A percentile compares a stretch with the other conserved stretches of the same genome.
phyloP scores from a whole-genome alignment of 2,113 vertebrate species.

The Lampris incognitus region DNA sequence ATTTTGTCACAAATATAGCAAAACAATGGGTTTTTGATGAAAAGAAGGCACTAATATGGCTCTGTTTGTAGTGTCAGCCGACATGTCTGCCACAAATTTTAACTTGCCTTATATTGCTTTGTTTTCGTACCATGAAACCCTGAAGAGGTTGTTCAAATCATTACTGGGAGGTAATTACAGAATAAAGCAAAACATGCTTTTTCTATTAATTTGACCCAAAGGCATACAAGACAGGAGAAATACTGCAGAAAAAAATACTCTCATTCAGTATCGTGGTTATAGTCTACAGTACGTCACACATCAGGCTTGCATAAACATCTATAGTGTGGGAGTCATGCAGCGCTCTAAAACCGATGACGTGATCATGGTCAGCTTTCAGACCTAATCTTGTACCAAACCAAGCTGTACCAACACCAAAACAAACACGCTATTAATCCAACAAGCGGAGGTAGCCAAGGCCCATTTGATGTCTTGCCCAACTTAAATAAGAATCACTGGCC shows the following conservation, averaged over 20 bases:
- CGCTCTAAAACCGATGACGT: no score
- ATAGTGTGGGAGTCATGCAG: conserved; percentile 24
- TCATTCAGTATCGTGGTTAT: background rate
- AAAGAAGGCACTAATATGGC: no score
- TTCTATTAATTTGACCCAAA: background rate
- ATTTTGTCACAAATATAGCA: no score
- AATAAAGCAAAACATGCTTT: background rate
- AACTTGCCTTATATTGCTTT: no score
- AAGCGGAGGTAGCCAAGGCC: conserved; percentile 1
- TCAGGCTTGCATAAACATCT: conserved; percentile 10
- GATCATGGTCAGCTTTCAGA: no score
- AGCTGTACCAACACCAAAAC: conserved; percentile 6
- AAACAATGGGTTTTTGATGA: no score
- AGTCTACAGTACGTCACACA: background rate
- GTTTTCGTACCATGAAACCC: no score
- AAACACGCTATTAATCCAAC: conserved; percentile 33
- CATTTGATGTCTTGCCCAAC: background rate
- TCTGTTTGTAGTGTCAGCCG: no score
- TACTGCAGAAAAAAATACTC: background rate
- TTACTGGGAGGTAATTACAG: no score
- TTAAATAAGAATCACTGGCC: conserved; percentile 1
- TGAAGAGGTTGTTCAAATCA: no score
- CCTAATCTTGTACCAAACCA: background rate
- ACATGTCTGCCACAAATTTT: no score
- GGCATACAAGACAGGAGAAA: background rate